phyloP scores from a whole-genome alignment of 2,797 vertebrate genomes.

The Taeniopygia guttata region DNA sequence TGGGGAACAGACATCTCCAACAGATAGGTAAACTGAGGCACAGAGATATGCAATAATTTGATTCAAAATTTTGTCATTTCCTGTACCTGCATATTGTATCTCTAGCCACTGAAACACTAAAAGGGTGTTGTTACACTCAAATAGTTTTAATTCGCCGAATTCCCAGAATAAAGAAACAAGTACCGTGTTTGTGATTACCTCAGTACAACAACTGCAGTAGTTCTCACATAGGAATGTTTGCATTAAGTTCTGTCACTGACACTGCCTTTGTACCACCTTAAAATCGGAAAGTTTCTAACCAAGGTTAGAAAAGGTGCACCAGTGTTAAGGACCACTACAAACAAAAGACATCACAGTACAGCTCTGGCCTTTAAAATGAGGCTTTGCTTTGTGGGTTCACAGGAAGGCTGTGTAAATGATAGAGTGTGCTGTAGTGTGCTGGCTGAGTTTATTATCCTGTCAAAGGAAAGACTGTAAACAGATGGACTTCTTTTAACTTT shows the following conservation, averaged over 20 bases:
- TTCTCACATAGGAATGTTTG: background rate
- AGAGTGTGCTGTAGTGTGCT: background rate
- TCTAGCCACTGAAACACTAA: background rate
- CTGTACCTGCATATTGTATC: background rate
- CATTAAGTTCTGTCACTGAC: background rate
- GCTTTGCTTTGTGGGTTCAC: background rate
- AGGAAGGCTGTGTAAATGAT: background rate
- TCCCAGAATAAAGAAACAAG: background rate
- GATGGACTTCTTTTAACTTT: background rate
- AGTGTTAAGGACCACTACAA: background rate
- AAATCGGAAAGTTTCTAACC: background rate
- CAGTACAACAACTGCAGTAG: background rate
- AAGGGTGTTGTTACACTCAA: background rate
- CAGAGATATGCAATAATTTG: background rate
- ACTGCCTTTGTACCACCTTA: background rate
- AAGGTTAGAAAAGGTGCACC: background rate
- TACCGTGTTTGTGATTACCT: rapidly evolving
- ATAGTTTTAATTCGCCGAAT: background rate
- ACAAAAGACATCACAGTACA: background rate
- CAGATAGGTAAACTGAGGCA: background rate
- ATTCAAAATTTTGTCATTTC: background rate
- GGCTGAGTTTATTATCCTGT: background rate
- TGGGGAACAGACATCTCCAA: background rate
- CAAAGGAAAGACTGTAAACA: background rate
- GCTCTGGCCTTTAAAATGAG: background rate